Evolutionary conservation across 1,140 invertebrate genomes (phyloP).

Genomic region (Drosophila neocordata): DNA sequence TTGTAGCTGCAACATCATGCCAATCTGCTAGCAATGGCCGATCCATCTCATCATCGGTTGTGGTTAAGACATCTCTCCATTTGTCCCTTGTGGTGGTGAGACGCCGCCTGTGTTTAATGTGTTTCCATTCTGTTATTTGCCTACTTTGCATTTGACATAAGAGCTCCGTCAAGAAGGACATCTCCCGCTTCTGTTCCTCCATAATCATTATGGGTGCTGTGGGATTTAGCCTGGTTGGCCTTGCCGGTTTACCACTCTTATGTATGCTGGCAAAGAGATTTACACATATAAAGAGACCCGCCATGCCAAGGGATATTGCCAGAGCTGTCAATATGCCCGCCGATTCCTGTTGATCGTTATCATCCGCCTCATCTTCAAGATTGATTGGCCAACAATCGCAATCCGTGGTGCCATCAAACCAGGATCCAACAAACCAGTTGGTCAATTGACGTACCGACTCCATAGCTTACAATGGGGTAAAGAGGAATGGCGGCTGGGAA

Average conservation of each 20-base stretch:
- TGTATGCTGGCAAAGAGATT: neutral
- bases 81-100: neutral
- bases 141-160: no score
- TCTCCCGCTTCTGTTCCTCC: neutral
- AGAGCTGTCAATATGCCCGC: slow-evolving; percentile 47
- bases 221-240: neutral
- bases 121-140: no score
- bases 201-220: neutral
- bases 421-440: slow-evolving; percentile 3
- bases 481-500: neutral
- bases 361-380: slow-evolving; percentile 5
- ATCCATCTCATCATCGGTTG: neutral
- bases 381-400: slow-evolving; percentile 5
- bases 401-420: neutral
- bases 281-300: slow-evolving; percentile 18
- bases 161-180: no score
- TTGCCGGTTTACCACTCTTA: neutral
- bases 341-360: slow-evolving; percentile 19
- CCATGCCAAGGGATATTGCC: slow-evolving; percentile 29
- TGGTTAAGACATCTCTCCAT: neutral
- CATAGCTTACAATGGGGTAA: neutral
- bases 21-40: neutral
- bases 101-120: no score
- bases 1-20: neutral
- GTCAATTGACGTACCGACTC: slow-evolving; percentile 23